Percentiles rank a stretch among this genome's conserved stretches.
Conservation (phyloP, 2,113 vertebrate species). For the Gallinago paraguaiae region DNA sequence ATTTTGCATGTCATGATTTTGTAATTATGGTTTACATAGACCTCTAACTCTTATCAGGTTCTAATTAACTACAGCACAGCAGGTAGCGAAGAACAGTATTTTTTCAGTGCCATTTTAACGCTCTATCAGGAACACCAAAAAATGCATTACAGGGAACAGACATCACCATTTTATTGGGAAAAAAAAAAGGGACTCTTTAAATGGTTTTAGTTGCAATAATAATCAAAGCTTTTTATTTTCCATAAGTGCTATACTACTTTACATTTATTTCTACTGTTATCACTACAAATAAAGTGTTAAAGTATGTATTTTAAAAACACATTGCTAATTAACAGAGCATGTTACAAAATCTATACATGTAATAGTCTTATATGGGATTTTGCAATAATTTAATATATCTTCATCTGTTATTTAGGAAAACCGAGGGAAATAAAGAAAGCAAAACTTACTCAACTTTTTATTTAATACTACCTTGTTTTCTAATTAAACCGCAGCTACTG, state of each 20-base stretch:
- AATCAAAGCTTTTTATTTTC: neutral
- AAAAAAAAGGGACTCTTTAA: neutral
- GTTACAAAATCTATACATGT: neutral
- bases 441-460: neutral
- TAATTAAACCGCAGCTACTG: neutral
- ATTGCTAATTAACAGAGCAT: neutral
- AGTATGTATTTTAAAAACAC: neutral
- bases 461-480: neutral
- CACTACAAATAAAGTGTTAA: neutral
- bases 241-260: neutral
- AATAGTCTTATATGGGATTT: neutral
- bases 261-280: neutral
- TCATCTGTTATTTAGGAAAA: neutral
- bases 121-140: neutral
- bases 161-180: neutral
- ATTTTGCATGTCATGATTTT: neutral
- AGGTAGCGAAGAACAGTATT: neutral
- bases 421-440: neutral
- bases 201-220: neutral
- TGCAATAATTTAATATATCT: neutral
- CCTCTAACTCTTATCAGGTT: neutral
- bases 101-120: neutral
- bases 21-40: neutral
- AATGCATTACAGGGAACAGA: neutral
- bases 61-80: neutral